Conservation (phyloP, 1,140 invertebrate species). For the Himalopsyche phryganea region DNA sequence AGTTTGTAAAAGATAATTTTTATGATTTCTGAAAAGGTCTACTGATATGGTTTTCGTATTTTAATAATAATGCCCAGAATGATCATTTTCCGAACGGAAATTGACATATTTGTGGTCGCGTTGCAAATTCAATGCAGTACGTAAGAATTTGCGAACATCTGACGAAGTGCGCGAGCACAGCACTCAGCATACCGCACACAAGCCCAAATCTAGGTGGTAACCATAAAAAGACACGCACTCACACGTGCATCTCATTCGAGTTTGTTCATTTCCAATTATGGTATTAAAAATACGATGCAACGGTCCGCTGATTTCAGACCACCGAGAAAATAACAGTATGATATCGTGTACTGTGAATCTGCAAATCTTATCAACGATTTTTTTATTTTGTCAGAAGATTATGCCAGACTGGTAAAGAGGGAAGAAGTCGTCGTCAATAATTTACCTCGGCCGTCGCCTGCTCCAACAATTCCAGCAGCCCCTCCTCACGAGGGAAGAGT, state of each 20-base stretch:
- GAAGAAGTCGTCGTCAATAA: constrained; percentile 4
- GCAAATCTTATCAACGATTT: too few species aligned
- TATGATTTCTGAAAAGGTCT: too few species aligned
- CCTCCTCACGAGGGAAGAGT: background rate
- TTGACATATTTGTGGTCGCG: too few species aligned
- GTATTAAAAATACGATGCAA: constrained; percentile 2
- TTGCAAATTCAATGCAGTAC: too few species aligned
- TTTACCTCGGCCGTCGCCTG: background rate
- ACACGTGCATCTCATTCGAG: constrained; percentile 1
- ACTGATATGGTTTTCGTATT: too few species aligned
- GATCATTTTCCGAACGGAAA: too few species aligned
- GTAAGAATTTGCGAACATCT: too few species aligned
- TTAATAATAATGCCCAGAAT: too few species aligned
- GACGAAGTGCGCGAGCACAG: too few species aligned
- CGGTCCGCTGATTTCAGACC: background rate
- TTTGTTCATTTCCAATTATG: background rate
- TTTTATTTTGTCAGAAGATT: constrained; percentile 38
- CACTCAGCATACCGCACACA: too few species aligned
- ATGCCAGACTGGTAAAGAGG: constrained; percentile 2
- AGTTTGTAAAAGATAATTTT: too few species aligned
- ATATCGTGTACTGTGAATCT: too few species aligned
- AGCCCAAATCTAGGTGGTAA: background rate
- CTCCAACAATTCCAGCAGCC: background rate
- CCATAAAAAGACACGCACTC: background rate
- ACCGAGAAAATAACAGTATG: background rate